Base-by-base conservation (phyloP, 1,140 invertebrate species). In the Eumaeus atala region DNA sequence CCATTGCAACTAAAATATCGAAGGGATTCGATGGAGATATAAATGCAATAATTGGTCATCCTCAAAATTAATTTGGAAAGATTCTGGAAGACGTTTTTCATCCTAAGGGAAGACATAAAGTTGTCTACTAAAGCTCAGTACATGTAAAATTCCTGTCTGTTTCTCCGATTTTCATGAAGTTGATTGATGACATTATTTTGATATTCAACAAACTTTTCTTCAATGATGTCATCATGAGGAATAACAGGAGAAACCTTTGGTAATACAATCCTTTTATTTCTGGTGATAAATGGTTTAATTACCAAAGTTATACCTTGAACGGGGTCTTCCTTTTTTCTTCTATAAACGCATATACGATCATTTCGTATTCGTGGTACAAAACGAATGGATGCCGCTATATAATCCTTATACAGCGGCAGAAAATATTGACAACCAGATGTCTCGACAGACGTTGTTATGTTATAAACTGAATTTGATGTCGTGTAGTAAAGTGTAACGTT, bases 211-310 rank as follows among this genome's bases (percentile, higher is more conserved):
- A 49, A 64, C 55, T 58, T 64, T 53, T 64, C 17, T 60, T 64
- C 58, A 9, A 64, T 64, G 0, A 60, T 12, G n/a, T n/a, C n/a
- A 10, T 58, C 38, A 48, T 58, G 34, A 18, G 62, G 62, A n/a
- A 54, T 54, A 0, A 54, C 44, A 9, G 42, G 16, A n/a, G n/a
- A n/a, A n/a, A n/a, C n/a, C n/a, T n/a, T n/a, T n/a, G n/a, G n/a
- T n/a, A n/a, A n/a, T n/a, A 65, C 54, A 9, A 65, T 61, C 51
- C 59, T 54, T 65, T 65, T 65, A 14, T 65, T 65, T 58, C 56
- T 65, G 0, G 57, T 62, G 28, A 66, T 62, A 11, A 66, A 40
- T 3, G 63, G 57, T 56, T 56, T 60, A 33, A 64, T 61, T 53
- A 58, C 58, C 5, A 64, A 18, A 10, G 34, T 21, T 16, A 56